A percentile compares a stretch with the other conserved stretches of the same genome.
phyloP scores from a whole-genome alignment of 2,113 vertebrate species.

The Nerophis lumbriciformis region DNA sequence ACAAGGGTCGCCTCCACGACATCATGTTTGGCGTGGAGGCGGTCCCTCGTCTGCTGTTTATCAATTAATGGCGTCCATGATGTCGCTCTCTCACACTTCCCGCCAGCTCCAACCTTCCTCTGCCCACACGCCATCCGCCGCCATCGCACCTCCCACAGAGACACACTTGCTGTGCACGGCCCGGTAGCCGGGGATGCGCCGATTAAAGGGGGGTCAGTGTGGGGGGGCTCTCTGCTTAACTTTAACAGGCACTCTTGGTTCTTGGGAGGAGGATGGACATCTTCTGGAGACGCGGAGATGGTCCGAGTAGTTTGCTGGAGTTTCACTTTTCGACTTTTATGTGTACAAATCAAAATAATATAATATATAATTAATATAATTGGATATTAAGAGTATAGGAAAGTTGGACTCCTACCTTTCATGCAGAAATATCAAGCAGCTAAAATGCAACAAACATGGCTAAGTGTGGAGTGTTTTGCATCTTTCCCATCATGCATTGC shows the following conservation, averaged over 20 bases:
- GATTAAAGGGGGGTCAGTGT: constrained; percentile 38
- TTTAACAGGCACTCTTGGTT: constrained; percentile 51
- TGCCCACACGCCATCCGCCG: constrained; percentile 69
- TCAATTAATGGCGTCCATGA: constrained; percentile 68
- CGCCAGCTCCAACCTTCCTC: constrained; percentile 66
- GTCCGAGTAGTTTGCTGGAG: constrained; percentile 43
- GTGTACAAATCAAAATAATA: not conserved
- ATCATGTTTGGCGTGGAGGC: not conserved
- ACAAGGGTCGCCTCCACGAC: too few species aligned
- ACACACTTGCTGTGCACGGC: constrained; percentile 64
- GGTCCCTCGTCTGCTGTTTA: constrained; percentile 45
- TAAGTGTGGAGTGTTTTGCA: too few species aligned
- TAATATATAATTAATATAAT: too few species aligned
- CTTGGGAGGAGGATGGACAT: constrained; percentile 14
- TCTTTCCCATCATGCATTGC: too few species aligned
- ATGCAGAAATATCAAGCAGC: too few species aligned
- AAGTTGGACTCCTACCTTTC: too few species aligned
- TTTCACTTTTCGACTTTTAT: constrained; percentile 36
- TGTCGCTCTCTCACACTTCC: constrained; percentile 64
- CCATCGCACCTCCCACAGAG: constrained; percentile 69
- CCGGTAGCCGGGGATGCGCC: constrained; percentile 59
- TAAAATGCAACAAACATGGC: too few species aligned
- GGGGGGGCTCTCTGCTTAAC: constrained; percentile 41
- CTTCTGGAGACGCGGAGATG: constrained; percentile 15
- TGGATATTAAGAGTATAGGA: too few species aligned